Evolutionary conservation across 2,113 vertebrate genomes (phyloP), one percentile per base, ranked within the genome.

Genomic region (Acanthochromis polyacanthus): DNA sequence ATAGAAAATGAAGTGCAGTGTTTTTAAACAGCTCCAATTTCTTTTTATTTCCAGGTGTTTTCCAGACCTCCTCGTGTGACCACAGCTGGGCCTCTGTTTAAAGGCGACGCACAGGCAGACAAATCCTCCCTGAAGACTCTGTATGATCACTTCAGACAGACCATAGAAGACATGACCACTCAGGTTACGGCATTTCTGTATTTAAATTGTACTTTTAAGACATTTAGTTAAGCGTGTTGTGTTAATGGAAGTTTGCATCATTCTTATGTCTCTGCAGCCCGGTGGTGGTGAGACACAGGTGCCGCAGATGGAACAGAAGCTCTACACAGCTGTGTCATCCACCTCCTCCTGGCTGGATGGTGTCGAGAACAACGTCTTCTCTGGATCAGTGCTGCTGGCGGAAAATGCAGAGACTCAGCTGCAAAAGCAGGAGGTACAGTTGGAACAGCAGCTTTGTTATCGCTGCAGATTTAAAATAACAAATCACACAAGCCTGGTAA

Each of bases 321-420:
- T 99, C 3, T 97, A 96, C 60, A 89, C 94, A 3, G 95, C 96
- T 10, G 93, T 96, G 30, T 93, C 95, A 10, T 95, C 96, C 9
- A 94, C 96, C 0, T 97, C 96, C 0, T 69, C 92, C 5, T 99
- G 97, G 97, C 80, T 98, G 71, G 96, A 98, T 84, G 92, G 93
- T 2, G 95, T 98, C 1, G 97, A 99, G 86, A 95, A 96, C 62
- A 92, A 65, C 1, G 88, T 97, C 9, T 96, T 98, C 86, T 94
- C 96, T 52, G 89, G 95, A 43, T 90, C 95, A 6, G 91, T 93
- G 53, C 88, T 96, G 19, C 81, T 96, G 55, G 94, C 95, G 22
- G 96, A 97, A 86, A 95, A 96, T 68, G 87, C 95, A 2, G 95
- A 97, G 86, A 87, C 89, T 0, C 96, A 96, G 52, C 93, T 99